Percentiles rank a stretch among this genome's conserved stretches.
phyloP scores from a whole-genome alignment of 1,140 invertebrate genomes.

The Orussus abietinus region DNA sequence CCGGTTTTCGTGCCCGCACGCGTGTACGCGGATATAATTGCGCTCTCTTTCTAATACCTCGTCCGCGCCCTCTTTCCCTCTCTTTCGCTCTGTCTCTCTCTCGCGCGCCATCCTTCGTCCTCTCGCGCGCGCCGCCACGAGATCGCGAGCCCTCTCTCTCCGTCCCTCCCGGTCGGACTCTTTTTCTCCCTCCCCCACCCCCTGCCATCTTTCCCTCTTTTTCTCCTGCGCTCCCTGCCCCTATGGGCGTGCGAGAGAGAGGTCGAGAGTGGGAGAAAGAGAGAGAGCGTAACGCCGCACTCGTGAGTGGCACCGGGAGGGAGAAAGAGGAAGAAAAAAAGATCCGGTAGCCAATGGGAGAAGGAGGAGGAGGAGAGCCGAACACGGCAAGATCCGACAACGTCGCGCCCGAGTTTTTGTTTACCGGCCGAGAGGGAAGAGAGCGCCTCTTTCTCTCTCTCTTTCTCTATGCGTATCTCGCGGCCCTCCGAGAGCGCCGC shows the following conservation, averaged over 20 bases:
- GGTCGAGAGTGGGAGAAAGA: conserved; percentile 22
- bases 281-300: conserved; percentile 9
- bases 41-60: conserved; percentile 5
- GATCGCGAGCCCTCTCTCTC: conserved; percentile 12
- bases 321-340: conserved; percentile 25
- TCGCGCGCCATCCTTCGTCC: conserved; percentile 9
- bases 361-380: conserved; percentile 27
- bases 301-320: conserved; percentile 4
- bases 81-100: conserved; percentile 5
- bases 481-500: neutral
- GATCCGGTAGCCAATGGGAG: conserved; percentile 37
- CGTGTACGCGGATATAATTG: conserved; percentile 4
- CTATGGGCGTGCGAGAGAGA: conserved; percentile 24
- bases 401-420: conserved; percentile 42
- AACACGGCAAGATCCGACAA: conserved; percentile 44
- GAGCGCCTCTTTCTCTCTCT: conserved; percentile 1
- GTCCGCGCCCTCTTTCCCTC: conserved; percentile 7
- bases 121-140: conserved; percentile 15
- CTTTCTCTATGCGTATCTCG: neutral
- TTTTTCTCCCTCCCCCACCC: conserved; percentile 9
- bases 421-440: conserved; percentile 29
- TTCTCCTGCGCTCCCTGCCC: conserved; percentile 14
- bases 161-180: conserved; percentile 4
- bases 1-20: neutral
- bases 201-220: conserved; percentile 14